These are phyloP conservation scores for Hassar affinis DNA, from an alignment of 2,113 vertebrate genomes.

Conservation along the genomic window DNA sequence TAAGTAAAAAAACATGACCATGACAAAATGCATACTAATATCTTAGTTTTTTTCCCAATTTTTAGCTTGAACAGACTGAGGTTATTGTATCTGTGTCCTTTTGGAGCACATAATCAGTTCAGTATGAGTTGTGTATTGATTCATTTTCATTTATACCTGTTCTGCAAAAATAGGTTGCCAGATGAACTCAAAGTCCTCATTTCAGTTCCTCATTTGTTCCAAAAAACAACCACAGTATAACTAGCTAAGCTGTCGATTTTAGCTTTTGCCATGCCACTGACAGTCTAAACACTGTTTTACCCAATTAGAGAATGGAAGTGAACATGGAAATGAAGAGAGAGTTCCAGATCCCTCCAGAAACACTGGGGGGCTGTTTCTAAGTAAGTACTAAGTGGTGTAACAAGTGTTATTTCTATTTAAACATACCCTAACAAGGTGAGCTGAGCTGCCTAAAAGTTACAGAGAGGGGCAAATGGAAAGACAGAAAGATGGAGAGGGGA, in stretches of 20 bases:
- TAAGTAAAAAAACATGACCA: too few relatives aligned
- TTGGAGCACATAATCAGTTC: neutral
- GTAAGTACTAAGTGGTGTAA: neutral
- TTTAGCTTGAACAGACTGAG: neutral
- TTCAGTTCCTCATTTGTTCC: neutral
- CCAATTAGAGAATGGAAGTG: neutral
- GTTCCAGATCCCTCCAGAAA: too few relatives aligned
- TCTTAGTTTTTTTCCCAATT: too few relatives aligned
- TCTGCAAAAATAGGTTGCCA: neutral
- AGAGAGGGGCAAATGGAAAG: neutral
- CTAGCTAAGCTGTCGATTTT: neutral
- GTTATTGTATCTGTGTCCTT: neutral
- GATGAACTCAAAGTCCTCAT: neutral
- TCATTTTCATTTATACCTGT: neutral
- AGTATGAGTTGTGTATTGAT: neutral
- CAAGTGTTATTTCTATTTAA: neutral
- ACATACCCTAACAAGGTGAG: neutral
- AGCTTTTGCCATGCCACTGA: neutral
- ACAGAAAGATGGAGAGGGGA: slow-evolving; percentile 15
- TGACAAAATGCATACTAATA: too few relatives aligned
- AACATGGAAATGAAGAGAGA: neutral
- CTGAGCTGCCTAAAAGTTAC: neutral
- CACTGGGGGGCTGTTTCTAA: too few relatives aligned
- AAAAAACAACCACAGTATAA: neutral
- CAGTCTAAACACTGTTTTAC: neutral